These are phyloP conservation scores for Xestia sexstrigata DNA, from an alignment of 2,888 invertebrate genomes.

Conservation along the genomic window DNA sequence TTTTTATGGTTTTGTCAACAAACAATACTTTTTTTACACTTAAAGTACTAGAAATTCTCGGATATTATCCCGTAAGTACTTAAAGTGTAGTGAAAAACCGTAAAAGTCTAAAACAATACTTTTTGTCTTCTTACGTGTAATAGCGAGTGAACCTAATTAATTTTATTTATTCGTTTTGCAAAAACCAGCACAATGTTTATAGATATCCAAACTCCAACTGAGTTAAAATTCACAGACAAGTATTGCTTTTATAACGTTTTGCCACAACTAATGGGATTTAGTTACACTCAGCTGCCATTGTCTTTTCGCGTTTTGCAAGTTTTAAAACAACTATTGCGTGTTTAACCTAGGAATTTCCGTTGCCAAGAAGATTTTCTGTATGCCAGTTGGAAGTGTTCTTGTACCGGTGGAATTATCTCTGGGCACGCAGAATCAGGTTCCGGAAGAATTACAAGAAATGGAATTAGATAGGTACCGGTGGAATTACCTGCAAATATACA, in stretches of 20 bases:
- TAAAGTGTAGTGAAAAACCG: too few relatives aligned
- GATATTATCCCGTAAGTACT: too few relatives aligned
- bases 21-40: too few relatives aligned
- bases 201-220: neutral
- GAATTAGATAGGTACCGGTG: neutral
- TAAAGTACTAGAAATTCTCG: too few relatives aligned
- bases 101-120: too few relatives aligned
- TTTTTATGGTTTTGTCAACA: too few relatives aligned
- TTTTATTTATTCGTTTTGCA: neutral
- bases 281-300: constrained; percentile 25
- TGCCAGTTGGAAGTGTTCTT: neutral
- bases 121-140: neutral
- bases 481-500: neutral
- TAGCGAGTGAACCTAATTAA: neutral
- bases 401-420: neutral
- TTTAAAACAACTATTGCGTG: constrained; percentile 1
- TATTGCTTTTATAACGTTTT: constrained; percentile 16
- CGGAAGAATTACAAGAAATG: neutral
- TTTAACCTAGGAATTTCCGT: neutral
- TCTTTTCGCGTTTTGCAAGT: constrained; percentile 21
- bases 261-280: constrained; percentile 24
- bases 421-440: neutral
- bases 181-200: neutral
- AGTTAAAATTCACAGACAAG: neutral
- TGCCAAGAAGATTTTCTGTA: neutral